Base-by-base conservation (phyloP, 2,888 invertebrate species). In the Ommatoiulus sabulosus region DNA sequence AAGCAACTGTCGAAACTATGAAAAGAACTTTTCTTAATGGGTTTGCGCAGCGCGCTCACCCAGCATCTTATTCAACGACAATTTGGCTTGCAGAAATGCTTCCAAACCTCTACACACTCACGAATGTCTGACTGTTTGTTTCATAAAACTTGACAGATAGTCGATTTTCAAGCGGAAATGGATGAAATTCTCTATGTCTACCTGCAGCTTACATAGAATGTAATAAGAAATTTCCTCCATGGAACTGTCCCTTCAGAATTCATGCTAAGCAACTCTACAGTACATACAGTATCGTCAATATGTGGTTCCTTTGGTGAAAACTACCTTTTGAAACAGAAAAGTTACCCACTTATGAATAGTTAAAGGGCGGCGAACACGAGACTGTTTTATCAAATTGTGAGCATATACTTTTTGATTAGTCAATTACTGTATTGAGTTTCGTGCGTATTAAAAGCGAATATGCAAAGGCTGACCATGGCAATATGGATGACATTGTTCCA, bases 81-180 rank as follows among this genome's bases (percentile, higher is more conserved):
- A 72, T 72, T 20, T 24, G 7, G 6, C 3, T 4, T 24, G 72
- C n/a, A 63, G 52, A 52, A 52, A 52, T 52, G 15, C 52, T 52
- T 15, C 3, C 15, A 52, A 10, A 52, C 52, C 52, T 15, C 4
- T 20, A 63, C 20, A 20, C 4, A 15, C 20, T 63, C 24, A 24
- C 72, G 7, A 24, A 20, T 72, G 72, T 24, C 72, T 8, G 72
- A 72, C 72, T 72, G 72, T 72, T 72, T 72, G 72, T 24, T 72
- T 72, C 72, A 72, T 72, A 72, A 72, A 72, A 72, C 72, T 3
- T 72, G 72, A 72, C 72, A 72, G 72, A 20, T 72, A 72, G 72
- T 72, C 72, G 72, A 72, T 72, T 72, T 24, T 20, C 72, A 72
- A 20, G 7, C 6, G 72, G 24, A 24, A 24, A 72, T 24, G 72